Evolutionary conservation across 2,888 invertebrate species (phyloP).

Genomic region (Operophtera brumata): DNA sequence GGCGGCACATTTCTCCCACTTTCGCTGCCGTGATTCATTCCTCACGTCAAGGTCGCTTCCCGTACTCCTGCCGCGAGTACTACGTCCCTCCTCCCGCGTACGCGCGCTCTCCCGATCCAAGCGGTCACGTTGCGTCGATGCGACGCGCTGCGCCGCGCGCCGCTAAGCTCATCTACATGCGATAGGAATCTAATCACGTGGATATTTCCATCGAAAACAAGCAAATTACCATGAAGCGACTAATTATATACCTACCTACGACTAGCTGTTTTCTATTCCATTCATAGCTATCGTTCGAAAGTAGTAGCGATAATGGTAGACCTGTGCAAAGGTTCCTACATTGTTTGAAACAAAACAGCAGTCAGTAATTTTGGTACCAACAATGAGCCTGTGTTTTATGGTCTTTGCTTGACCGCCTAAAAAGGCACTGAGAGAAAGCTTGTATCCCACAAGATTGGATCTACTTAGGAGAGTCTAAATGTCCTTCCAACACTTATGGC

Average conservation of each 20-base stretch:
- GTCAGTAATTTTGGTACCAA: slow-evolving; percentile 12
- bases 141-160: slow-evolving; percentile 19
- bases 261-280: slow-evolving; percentile 7
- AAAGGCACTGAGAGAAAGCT: slow-evolving; percentile 5
- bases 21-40: slow-evolving; percentile 76
- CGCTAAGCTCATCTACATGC: slow-evolving; percentile 30
- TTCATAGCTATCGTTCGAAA: slow-evolving; percentile 16
- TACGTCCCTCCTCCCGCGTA: slow-evolving; percentile 36
- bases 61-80: slow-evolving; percentile 55
- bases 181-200: slow-evolving; percentile 18
- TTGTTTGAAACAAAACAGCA: slow-evolving; percentile 15
- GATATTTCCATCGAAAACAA: slow-evolving; percentile 9
- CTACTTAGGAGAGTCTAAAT: too few species aligned
- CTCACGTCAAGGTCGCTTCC: slow-evolving; percentile 74
- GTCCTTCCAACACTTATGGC: not conserved
- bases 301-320: slow-evolving; percentile 15
- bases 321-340: slow-evolving; percentile 9
- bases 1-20: slow-evolving; percentile 79
- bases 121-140: slow-evolving; percentile 28
- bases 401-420: slow-evolving; percentile 4
- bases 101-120: slow-evolving; percentile 40
- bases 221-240: slow-evolving; percentile 6
- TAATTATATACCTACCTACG: not conserved
- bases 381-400: slow-evolving; percentile 17
- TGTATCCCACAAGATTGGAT: not conserved